Evolutionary conservation across 35 echinoderm and acorn worm genomes (phyloP).

Genomic region (Lytechinus pictus): DNA sequence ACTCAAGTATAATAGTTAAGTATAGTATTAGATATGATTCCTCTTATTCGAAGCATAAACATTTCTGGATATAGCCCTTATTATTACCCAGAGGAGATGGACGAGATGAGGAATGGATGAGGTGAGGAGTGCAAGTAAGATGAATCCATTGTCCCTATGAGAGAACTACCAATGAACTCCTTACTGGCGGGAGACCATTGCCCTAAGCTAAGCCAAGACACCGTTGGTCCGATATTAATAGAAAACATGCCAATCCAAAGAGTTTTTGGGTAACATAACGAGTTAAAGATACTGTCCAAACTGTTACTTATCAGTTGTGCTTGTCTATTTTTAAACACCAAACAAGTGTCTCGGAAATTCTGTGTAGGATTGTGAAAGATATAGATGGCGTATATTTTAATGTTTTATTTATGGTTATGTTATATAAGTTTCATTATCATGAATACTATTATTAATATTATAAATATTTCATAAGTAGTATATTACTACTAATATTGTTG

Average conservation of each 20-base stretch:
- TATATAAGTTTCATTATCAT: not conserved
- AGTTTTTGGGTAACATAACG: not conserved
- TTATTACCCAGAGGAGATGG: not conserved
- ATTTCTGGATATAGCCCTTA: not conserved
- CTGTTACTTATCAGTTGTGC: not conserved
- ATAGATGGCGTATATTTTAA: no score
- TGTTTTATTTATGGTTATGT: not conserved
- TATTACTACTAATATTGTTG: not conserved
- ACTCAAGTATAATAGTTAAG: not conserved
- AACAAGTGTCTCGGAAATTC: not conserved
- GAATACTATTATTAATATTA: not conserved
- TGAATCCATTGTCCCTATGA: not conserved
- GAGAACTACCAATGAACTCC: not conserved
- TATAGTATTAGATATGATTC: not conserved
- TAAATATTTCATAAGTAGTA: not conserved
- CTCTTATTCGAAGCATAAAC: not conserved
- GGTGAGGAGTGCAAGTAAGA: not conserved
- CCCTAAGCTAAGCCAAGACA: not conserved
- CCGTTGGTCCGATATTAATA: constrained; percentile 18
- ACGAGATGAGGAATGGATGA: not conserved
- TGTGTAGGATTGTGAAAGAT: not conserved
- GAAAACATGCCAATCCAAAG: constrained; percentile 10
- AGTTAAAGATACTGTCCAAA: not conserved
- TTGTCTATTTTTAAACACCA: no score
- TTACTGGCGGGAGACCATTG: not conserved